Percentiles rank a stretch among this genome's conserved stretches.
Conservation (phyloP, 2,797 vertebrate genomes). For the Poeciliopsis paucimaculata region DNA sequence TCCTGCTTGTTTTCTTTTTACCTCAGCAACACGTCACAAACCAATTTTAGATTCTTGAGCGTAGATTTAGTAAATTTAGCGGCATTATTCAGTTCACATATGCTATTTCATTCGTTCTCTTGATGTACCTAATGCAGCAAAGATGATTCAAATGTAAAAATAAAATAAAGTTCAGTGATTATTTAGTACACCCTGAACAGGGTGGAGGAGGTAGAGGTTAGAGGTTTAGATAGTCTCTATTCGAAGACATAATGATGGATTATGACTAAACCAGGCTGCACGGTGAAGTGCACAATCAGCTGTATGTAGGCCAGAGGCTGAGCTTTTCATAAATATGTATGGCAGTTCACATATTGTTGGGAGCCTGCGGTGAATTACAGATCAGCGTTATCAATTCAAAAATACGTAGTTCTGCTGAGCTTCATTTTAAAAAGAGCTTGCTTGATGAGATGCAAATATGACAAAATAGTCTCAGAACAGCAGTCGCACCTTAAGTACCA, state of each 20-base stretch:
- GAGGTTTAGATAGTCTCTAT: slow-evolving; percentile 28
- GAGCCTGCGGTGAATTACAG: slow-evolving; percentile 70
- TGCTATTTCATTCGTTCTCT: not conserved
- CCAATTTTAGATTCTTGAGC: slow-evolving; percentile 12
- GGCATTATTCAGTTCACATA: slow-evolving; percentile 8
- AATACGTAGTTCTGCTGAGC: slow-evolving; percentile 66
- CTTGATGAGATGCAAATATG: slow-evolving; percentile 65
- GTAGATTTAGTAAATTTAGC: slow-evolving; percentile 16
- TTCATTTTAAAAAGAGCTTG: slow-evolving; percentile 60
- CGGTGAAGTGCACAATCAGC: slow-evolving; percentile 76
- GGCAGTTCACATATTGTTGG: slow-evolving; percentile 72
- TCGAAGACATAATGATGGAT: slow-evolving; percentile 79
- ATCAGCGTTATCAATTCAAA: slow-evolving; percentile 74
- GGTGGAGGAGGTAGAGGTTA: not conserved
- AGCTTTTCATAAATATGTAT: slow-evolving; percentile 81
- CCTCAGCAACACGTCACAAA: slow-evolving; percentile 8
- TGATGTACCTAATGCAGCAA: not conserved
- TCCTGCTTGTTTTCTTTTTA: not conserved
- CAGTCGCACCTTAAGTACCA: slow-evolving; percentile 44
- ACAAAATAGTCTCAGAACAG: slow-evolving; percentile 54
- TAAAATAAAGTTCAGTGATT: slow-evolving; percentile 51
- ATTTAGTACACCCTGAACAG: slow-evolving; percentile 39
- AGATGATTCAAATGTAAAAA: not conserved
- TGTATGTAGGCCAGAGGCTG: slow-evolving; percentile 71
- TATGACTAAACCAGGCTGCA: slow-evolving; percentile 70